These are phyloP conservation scores for Halocaridina rubra DNA, from an alignment of 2,888 invertebrate genomes.

Conservation along the genomic window DNA sequence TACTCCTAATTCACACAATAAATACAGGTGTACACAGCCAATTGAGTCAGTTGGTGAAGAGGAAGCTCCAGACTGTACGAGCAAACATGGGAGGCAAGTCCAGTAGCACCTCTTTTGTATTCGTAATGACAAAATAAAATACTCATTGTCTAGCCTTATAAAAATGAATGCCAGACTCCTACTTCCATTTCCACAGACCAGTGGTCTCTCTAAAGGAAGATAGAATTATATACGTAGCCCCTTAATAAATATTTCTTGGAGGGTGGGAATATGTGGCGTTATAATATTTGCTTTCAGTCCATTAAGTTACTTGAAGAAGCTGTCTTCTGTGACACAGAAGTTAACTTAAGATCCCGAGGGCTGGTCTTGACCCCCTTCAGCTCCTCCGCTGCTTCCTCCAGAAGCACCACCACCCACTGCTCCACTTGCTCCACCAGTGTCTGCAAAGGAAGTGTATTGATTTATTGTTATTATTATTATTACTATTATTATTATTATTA, in stretches of 20 bases:
- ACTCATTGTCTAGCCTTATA: no score
- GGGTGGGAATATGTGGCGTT: no score
- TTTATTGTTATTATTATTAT: neutral
- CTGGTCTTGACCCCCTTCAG: constrained; percentile 36
- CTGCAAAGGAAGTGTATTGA: neutral
- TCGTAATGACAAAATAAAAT: neutral
- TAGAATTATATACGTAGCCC: no score
- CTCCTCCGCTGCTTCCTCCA: constrained; percentile 32
- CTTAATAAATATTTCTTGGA: no score
- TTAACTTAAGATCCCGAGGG: constrained; percentile 37
- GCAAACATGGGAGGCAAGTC: neutral
- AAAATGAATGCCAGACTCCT: no score
- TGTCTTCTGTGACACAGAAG: neutral
- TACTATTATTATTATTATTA: neutral
- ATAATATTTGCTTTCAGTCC: no score
- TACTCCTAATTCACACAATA: neutral
- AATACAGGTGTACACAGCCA: constrained; percentile 15
- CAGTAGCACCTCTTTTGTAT: neutral
- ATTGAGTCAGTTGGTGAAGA: neutral
- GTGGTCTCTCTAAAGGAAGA: no score
- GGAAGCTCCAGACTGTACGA: neutral
- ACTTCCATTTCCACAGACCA: no score
- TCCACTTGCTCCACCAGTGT: constrained; percentile 24
- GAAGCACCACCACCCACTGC: constrained; percentile 29
- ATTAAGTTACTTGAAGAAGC: constrained; percentile 17